Conservation (phyloP, 2,888 invertebrate genomes). For the Platypus cylindrus region DNA sequence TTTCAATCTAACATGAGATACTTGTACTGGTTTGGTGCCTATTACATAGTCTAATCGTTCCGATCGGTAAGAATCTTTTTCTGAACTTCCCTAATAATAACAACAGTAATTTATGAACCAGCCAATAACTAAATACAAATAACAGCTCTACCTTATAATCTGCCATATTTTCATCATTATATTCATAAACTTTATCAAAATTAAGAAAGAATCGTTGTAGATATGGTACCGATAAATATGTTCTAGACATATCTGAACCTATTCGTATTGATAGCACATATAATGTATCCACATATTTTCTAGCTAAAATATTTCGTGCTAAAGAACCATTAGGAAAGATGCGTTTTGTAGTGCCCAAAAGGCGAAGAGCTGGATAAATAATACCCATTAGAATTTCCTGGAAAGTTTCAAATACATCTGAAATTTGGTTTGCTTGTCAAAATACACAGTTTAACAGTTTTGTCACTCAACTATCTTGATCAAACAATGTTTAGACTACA, state of each 20-base stretch:
- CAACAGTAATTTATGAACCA: constrained; percentile 4
- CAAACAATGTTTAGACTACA: no score
- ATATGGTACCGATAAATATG: constrained; percentile 58
- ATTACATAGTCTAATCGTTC: constrained; percentile 48
- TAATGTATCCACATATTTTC: constrained; percentile 70
- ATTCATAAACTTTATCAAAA: constrained; percentile 59
- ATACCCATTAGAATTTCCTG: constrained; percentile 82
- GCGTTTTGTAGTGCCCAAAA: constrained; percentile 67
- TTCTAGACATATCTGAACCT: constrained; percentile 65
- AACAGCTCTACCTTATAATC: constrained; percentile 10
- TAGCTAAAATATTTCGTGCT: constrained; percentile 62
- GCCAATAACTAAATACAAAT: constrained; percentile 6
- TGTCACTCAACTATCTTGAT: no score
- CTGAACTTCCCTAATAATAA: neutral
- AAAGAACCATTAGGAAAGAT: constrained; percentile 69
- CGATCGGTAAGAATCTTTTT: neutral
- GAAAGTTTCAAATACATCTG: no score
- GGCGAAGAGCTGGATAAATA: constrained; percentile 66
- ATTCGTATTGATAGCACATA: constrained; percentile 67
- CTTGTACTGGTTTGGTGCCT: constrained; percentile 41
- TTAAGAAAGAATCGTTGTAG: constrained; percentile 65
- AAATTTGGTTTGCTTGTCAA: no score
- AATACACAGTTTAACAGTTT: no score
- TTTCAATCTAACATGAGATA: constrained; percentile 29
- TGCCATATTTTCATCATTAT: constrained; percentile 11